These are phyloP conservation scores for Sebastes umbrosus DNA, from an alignment of 2,797 vertebrate species.

Conservation along the genomic window DNA sequence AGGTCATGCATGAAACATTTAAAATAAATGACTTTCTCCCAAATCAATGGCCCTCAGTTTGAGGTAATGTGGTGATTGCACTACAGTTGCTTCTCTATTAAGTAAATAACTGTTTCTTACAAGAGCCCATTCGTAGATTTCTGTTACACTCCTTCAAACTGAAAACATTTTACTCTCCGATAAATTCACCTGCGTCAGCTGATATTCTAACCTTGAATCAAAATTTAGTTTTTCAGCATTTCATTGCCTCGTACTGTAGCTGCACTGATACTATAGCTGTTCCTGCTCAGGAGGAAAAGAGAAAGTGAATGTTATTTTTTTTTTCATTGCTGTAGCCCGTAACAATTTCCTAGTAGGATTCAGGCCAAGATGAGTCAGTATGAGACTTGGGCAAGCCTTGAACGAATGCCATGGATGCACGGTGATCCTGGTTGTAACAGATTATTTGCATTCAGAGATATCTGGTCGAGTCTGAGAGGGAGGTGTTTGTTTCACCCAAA, in stretches of 20 bases:
- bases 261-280: conserved; percentile 4
- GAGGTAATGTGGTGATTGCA: neutral
- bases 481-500: neutral
- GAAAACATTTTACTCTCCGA: neutral
- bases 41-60: neutral
- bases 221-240: conserved; percentile 12
- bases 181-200: neutral
- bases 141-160: neutral
- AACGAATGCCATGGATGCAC: conserved; percentile 45
- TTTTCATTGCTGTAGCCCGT: conserved; percentile 13
- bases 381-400: conserved; percentile 46
- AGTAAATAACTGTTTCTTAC: neutral
- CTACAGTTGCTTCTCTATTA: neutral
- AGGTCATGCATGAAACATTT: neutral
- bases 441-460: conserved; percentile 30
- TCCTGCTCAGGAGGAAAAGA: conserved; percentile 11
- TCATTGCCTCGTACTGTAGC: neutral
- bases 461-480: neutral
- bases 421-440: conserved; percentile 33
- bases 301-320: conserved; percentile 12
- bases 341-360: conserved; percentile 57
- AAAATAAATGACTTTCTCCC: neutral
- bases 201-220: conserved; percentile 24
- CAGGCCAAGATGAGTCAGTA: conserved; percentile 61
- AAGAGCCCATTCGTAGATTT: neutral